A percentile compares a stretch with the other conserved stretches of the same genome.
These are phyloP conservation scores for Epinotia bilunana DNA, from an alignment of 2,888 invertebrate species.

Conservation along the genomic window DNA sequence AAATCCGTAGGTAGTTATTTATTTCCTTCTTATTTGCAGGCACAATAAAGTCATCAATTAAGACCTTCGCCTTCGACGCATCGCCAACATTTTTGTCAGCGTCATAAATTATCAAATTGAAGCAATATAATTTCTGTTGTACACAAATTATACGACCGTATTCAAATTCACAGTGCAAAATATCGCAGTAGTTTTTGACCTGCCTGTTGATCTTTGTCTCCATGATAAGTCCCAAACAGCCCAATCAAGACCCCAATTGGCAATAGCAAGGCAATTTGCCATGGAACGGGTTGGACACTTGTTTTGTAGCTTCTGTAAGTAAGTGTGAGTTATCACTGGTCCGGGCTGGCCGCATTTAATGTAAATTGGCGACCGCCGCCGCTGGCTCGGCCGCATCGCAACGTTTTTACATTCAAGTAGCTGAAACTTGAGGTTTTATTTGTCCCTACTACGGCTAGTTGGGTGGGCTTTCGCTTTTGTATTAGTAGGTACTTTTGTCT, in stretches of 20 bases:
- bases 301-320: constrained; percentile 57
- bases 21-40: too few species aligned
- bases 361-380: constrained; percentile 76
- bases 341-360: constrained; percentile 78
- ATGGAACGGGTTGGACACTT: constrained; percentile 54
- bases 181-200: background rate
- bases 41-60: too few species aligned
- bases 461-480: constrained; percentile 71
- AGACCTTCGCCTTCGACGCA: too few species aligned
- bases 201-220: background rate
- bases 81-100: too few species aligned
- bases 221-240: constrained; percentile 27
- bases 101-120: too few species aligned
- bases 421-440: constrained; percentile 77
- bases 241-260: constrained; percentile 38
- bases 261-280: constrained; percentile 43
- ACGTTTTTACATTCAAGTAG: constrained; percentile 80
- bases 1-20: too few species aligned
- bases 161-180: background rate
- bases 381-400: constrained; percentile 66
- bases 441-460: constrained; percentile 67
- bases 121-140: too few species aligned
- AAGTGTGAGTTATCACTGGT: constrained; percentile 76
- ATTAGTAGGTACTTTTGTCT: constrained; percentile 66
- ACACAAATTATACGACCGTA: background rate